Evolutionary conservation across 2,113 vertebrate genomes (phyloP), one percentile per base, ranked within the genome.

Genomic region (Pseudois nayaur): DNA sequence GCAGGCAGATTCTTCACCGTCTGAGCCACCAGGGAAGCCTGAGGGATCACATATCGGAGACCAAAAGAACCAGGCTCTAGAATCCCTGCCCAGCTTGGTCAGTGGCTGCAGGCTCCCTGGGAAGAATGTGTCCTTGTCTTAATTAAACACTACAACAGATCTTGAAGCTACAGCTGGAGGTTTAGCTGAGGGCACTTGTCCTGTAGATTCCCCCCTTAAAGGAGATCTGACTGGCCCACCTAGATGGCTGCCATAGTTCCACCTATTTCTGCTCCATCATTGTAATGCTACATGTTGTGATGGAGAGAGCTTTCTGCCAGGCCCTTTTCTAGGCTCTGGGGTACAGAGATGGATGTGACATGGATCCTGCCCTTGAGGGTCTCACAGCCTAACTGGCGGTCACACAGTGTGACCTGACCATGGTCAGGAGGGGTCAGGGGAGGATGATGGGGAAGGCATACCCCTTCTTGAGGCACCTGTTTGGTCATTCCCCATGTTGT

Each of bases 401-500:
- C 55, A 57, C 0, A 1, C 14, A 33, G 55, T 60, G 13, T 2
- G 2, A 45, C 3, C 31, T 48, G 54, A 4, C 27, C 7, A 1
- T 17, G 14, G 40, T 14, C 52, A 33, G 79, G 33, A 21, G 25
- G 45, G 15, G 6, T 50, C 62, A 5, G 36, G 15, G 45, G 17
- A 81, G 54, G 57, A 7, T 5, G 48, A 60, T 3, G 74, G 83
- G 89, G 60, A 40, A 43, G 36, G 15, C 29, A n/a, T 59, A 13
- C 48, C 23, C 31, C 29, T 84, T 62, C 5, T 14, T n/a, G 19
- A 78, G 78, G 40, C 50, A 17, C 31, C 55, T 82, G 13, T 57
- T 74, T 48, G 19, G 86, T 67, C 43, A 29, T 91, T 59, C 62
- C 17, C 78, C 48, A 17, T 29, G 31, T 78, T n/a, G 25, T 45